Evolutionary conservation across 1,140 invertebrate species (phyloP).

Genomic region (Tetranychus urticae): DNA sequence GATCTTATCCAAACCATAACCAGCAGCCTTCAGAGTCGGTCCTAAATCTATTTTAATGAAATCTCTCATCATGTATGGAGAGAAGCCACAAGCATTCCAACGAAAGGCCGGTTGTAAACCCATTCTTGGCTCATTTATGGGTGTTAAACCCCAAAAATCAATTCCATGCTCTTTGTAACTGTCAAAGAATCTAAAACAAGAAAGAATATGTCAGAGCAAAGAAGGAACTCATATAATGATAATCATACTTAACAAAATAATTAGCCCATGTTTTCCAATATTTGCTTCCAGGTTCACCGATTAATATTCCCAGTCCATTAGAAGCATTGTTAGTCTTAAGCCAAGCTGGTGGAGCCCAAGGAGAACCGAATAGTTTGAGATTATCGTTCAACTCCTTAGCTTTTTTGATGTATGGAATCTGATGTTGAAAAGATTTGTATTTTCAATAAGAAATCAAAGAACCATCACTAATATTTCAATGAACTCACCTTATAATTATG

Average conservation of each 20-base stretch:
- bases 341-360: conserved; percentile 71
- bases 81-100: neutral
- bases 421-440: no score
- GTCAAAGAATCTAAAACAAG: conserved; percentile 28
- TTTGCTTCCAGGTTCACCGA: neutral
- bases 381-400: conserved; percentile 24
- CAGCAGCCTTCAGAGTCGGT: conserved; percentile 19
- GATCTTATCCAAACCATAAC: conserved; percentile 8
- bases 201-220: neutral
- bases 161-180: conserved; percentile 29
- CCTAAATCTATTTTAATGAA: conserved; percentile 5
- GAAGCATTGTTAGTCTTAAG: conserved; percentile 57
- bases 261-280: conserved; percentile 34
- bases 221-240: no score
- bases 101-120: conserved; percentile 24
- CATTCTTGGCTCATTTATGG: conserved; percentile 31
- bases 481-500: conserved; percentile 30
- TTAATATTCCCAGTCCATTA: neutral
- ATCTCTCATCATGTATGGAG: conserved; percentile 1
- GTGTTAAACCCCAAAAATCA: conserved; percentile 34
- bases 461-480: no score
- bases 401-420: conserved; percentile 38
- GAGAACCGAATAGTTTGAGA: conserved; percentile 34
- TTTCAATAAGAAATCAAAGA: no score
- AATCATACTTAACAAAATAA: conserved; percentile 29